These are phyloP conservation scores for Chrysoperla carnea DNA, from an alignment of 1,140 invertebrate genomes.

Conservation along the genomic window DNA sequence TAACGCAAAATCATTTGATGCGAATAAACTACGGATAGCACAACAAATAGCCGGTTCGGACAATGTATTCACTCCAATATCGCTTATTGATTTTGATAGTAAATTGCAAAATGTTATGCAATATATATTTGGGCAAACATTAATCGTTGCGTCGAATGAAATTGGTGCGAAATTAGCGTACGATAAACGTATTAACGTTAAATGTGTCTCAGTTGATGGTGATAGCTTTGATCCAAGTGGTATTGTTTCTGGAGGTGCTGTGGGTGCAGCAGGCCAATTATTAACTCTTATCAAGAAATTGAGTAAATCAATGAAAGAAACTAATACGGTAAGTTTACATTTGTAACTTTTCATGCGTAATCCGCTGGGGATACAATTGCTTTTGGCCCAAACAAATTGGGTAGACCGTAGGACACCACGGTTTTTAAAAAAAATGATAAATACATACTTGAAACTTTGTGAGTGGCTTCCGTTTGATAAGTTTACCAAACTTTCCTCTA, in stretches of 20 bases:
- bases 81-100: constrained; percentile 60
- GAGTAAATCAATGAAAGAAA: not conserved
- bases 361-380: no score
- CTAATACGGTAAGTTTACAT: constrained; percentile 10
- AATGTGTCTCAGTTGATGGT: constrained; percentile 80
- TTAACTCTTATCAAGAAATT: not conserved
- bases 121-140: constrained; percentile 73
- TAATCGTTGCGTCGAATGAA: constrained; percentile 70
- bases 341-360: no score
- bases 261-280: constrained; percentile 25
- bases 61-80: constrained; percentile 69
- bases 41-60: constrained; percentile 53
- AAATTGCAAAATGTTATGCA: constrained; percentile 61
- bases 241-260: constrained; percentile 67
- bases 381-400: no score
- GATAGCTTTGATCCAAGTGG: constrained; percentile 84
- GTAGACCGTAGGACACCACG: no score
- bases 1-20: constrained; percentile 36
- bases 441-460: no score
- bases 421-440: no score
- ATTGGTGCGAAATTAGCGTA: constrained; percentile 62
- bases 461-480: no score
- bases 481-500: no score
- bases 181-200: constrained; percentile 51
- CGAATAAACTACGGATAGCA: constrained; percentile 41